phyloP scores from a whole-genome alignment of 2,888 invertebrate species.

The Cartodere bifasciata region DNA sequence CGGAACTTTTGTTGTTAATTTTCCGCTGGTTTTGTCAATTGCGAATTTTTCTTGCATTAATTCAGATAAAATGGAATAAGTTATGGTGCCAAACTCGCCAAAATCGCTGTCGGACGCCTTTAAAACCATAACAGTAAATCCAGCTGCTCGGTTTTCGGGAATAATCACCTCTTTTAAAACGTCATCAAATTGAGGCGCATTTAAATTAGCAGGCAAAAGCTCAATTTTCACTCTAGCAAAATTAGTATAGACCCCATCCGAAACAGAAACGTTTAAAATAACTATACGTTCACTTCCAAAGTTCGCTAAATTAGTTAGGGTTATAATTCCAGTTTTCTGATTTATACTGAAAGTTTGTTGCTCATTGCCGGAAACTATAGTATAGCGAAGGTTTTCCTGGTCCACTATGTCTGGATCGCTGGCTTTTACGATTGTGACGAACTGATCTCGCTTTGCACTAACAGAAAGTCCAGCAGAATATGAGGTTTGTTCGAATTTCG shows the following conservation, averaged over 20 bases:
- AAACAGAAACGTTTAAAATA: conserved; percentile 82
- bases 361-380: conserved; percentile 72
- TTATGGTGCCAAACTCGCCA: conserved; percentile 60
- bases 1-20: conserved; percentile 46
- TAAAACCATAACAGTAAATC: conserved; percentile 57
- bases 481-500: conserved; percentile 69
- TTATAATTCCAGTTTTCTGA: conserved; percentile 46
- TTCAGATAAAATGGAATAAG: conserved; percentile 69
- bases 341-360: conserved; percentile 60
- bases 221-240: conserved; percentile 73
- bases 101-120: conserved; percentile 73
- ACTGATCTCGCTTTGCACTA: conserved; percentile 73
- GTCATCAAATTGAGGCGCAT: conserved; percentile 68
- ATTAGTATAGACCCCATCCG: conserved; percentile 89
- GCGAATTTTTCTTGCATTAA: conserved; percentile 58
- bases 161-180: conserved; percentile 67
- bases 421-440: conserved; percentile 77
- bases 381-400: conserved; percentile 59
- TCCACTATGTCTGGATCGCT: conserved; percentile 79
- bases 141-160: conserved; percentile 67
- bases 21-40: conserved; percentile 59
- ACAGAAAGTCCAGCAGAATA: conserved; percentile 68
- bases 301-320: conserved; percentile 61
- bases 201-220: conserved; percentile 63
- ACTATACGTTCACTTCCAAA: conserved; percentile 47